A percentile compares a stretch with the other conserved stretches of the same genome.
Evolutionary conservation across 1,140 invertebrate species (phyloP).

Genomic region (Glomeris maerens): DNA sequence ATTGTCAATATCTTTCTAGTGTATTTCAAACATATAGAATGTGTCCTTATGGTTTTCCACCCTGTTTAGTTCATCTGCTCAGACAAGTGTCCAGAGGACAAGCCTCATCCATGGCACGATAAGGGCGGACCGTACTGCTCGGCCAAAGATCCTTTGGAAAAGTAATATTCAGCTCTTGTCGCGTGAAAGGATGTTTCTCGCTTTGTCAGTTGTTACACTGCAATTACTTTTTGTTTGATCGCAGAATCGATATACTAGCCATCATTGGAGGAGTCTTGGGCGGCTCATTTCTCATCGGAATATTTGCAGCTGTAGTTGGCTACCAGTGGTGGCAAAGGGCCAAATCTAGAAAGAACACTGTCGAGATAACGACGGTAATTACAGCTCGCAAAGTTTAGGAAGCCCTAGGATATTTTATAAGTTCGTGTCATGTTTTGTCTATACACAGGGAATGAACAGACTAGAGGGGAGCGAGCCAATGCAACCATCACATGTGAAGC

Average conservation of each 20-base stretch:
- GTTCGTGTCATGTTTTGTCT: slow-evolving; percentile 21
- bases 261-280: slow-evolving; percentile 48
- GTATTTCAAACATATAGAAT: not conserved
- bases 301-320: slow-evolving; percentile 47
- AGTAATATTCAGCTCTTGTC: too few species aligned
- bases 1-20: too few species aligned
- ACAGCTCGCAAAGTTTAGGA: not conserved
- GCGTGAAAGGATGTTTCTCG: too few species aligned
- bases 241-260: slow-evolving; percentile 30
- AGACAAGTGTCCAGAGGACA: slow-evolving; percentile 57
- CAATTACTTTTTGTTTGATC: not conserved
- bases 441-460: slow-evolving; percentile 51
- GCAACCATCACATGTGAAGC: slow-evolving; percentile 71
- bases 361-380: slow-evolving; percentile 75
- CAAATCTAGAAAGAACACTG: slow-evolving; percentile 72
- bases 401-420: too few species aligned
- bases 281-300: slow-evolving; percentile 43
- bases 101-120: slow-evolving; percentile 60
- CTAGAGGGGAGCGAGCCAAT: slow-evolving; percentile 66
- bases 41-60: not conserved
- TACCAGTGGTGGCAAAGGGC: slow-evolving; percentile 53
- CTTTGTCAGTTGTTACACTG: not conserved
- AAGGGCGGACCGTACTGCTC: too few species aligned
- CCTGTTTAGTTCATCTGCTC: slow-evolving; percentile 71
- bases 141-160: not conserved